Evolutionary conservation across 2,797 vertebrate species (phyloP).

Genomic region (Tapera naevia): DNA sequence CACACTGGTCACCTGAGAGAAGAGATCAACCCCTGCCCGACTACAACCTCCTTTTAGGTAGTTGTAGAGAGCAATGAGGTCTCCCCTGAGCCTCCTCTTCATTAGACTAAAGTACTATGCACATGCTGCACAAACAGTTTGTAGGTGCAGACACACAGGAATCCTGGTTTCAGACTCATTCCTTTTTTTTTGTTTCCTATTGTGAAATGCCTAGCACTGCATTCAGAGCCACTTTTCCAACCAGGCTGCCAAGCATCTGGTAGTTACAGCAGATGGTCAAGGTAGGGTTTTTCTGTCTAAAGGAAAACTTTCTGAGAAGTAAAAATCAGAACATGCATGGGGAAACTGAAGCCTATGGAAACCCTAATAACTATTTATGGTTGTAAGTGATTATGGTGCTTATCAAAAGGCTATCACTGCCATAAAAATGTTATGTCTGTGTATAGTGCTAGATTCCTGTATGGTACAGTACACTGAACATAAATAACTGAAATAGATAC

Average conservation of each 20-base stretch:
- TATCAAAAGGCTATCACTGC: background rate
- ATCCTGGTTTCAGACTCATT: background rate
- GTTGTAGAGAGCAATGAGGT: too few relatives aligned
- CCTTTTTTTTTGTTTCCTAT: background rate
- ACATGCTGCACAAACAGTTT: rapidly evolving
- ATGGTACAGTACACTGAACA: background rate
- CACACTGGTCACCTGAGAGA: too few relatives aligned
- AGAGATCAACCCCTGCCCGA: too few relatives aligned
- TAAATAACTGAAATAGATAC: background rate
- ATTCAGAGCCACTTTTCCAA: background rate
- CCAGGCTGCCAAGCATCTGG: background rate
- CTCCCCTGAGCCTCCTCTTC: too few relatives aligned
- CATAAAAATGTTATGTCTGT: background rate
- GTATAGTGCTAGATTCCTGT: background rate
- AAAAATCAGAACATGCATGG: background rate
- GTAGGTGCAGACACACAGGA: rapidly evolving
- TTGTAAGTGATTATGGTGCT: background rate
- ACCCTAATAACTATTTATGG: background rate
- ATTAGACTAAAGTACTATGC: too few relatives aligned
- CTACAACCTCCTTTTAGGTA: too few relatives aligned
- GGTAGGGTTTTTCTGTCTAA: background rate
- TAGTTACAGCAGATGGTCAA: background rate
- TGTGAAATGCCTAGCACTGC: background rate
- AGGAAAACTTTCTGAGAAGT: background rate
- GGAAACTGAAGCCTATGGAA: background rate